These are phyloP conservation scores for Platycnemis pennipes DNA, from an alignment of 2,888 invertebrate genomes.

Conservation along the genomic window DNA sequence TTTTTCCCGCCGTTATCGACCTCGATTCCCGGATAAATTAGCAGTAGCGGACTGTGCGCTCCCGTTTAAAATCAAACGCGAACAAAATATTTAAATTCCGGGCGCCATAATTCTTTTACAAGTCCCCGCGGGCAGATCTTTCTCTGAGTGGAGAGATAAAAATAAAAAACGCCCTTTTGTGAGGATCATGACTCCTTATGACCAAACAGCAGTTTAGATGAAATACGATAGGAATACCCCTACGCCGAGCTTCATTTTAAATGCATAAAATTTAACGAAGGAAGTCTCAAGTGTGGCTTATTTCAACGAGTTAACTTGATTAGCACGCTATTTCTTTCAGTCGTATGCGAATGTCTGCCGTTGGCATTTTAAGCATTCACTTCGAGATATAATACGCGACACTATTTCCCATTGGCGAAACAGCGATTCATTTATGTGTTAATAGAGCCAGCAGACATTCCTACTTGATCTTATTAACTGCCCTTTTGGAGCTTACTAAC, in stretches of 20 bases:
- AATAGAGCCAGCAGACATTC: too few species aligned
- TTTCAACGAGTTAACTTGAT: neutral
- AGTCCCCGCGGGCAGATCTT: neutral
- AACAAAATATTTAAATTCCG: neutral
- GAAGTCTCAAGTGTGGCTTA: neutral
- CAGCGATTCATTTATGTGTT: too few species aligned
- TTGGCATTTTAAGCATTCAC: neutral
- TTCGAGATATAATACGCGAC: neutral
- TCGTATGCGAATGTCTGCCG: neutral
- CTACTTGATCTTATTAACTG: too few species aligned
- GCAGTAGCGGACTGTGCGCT: neutral
- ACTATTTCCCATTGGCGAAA: neutral
- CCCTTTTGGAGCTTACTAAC: too few species aligned
- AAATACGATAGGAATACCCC: neutral
- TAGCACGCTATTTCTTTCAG: neutral
- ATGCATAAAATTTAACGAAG: neutral
- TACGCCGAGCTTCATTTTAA: neutral
- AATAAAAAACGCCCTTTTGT: neutral
- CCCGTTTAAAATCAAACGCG: neutral
- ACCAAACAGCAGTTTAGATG: neutral
- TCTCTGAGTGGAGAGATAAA: neutral
- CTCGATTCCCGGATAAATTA: neutral
- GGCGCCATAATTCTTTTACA: neutral
- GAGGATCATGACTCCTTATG: neutral
- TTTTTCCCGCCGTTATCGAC: neutral